Evolutionary conservation across 1,140 invertebrate species (phyloP), one percentile per base, ranked within the genome.

Genomic region (Sarcophaga bullata): DNA sequence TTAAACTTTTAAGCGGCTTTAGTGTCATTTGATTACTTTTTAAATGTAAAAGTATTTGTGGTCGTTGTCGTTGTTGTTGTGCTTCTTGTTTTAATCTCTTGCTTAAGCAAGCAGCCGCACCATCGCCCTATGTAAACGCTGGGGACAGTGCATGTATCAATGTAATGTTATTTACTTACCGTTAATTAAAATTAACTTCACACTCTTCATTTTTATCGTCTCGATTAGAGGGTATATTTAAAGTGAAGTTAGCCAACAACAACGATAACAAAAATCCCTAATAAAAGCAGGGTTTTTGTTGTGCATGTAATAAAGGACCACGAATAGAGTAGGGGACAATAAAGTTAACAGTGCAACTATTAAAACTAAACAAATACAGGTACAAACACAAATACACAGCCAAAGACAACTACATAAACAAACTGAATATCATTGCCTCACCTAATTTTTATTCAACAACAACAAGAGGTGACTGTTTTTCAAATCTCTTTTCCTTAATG

Each of bases 161-260:
- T n/a, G n/a, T 58, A 58, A 58, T 58, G 54, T 58, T 68, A 68
- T 68, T 68, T 68, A 68, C 62, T 68, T 68, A 19, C 62, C 17
- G 62, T 68, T 68, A 68, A 68, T 68, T 68, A 68, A 68, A 68
- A 68, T 68, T 68, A 68, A 68, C 17, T 25, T 68, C 62, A 68
- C 62, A 68, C 62, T 25, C 62, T 58, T 58, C 54, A 68, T 68
- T 17, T 19, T 68, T 19, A 68, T 9, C 19, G 19, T 17, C 19
- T 68, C 19, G 8, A 68, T 25, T 68, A 17, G 62, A 68, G n/a
- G 25, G 1, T 37, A 68, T 68, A 8, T 17, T 68, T 25, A 68
- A 68, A 68, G 62, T 7, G n/a, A 58, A 58, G 25, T 37, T 37
- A 37, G 25, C 54, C 11, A 58, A 58, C 54, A 58, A 15, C 54